phyloP scores from a whole-genome alignment of 2,888 invertebrate genomes.

The Entomobrya proxima region DNA sequence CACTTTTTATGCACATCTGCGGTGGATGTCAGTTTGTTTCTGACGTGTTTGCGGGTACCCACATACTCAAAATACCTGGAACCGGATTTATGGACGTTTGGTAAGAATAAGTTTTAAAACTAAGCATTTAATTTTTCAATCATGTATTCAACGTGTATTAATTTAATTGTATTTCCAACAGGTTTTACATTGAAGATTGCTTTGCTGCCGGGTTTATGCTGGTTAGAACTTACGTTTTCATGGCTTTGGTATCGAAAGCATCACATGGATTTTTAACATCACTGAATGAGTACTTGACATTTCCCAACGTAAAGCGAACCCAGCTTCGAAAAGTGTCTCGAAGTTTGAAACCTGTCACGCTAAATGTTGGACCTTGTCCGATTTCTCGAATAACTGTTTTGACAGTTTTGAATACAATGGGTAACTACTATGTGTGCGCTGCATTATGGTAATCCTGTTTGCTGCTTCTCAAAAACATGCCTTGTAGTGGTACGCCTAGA shows the following conservation, averaged over 20 bases:
- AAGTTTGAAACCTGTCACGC: not conserved
- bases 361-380: constrained; percentile 9
- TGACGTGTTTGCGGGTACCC: constrained; percentile 40
- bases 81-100: constrained; percentile 45
- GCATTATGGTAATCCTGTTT: not conserved
- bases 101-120: not conserved
- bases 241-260: not conserved
- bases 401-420: not conserved
- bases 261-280: not conserved
- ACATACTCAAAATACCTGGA: constrained; percentile 43
- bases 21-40: constrained; percentile 56
- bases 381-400: not conserved
- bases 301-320: not conserved
- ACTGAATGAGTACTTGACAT: not conserved
- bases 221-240: not conserved
- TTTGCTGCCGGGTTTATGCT: not conserved
- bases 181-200: not conserved
- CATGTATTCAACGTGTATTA: not conserved
- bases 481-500: too few relatives aligned
- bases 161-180: not conserved
- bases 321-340: not conserved
- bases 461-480: too few relatives aligned
- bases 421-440: not conserved
- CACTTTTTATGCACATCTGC: constrained; percentile 35
- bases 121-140: not conserved